Evolutionary conservation across 2,888 invertebrate species (phyloP), one percentile per base, ranked within the genome.

Genomic region (Norana najaformis): DNA sequence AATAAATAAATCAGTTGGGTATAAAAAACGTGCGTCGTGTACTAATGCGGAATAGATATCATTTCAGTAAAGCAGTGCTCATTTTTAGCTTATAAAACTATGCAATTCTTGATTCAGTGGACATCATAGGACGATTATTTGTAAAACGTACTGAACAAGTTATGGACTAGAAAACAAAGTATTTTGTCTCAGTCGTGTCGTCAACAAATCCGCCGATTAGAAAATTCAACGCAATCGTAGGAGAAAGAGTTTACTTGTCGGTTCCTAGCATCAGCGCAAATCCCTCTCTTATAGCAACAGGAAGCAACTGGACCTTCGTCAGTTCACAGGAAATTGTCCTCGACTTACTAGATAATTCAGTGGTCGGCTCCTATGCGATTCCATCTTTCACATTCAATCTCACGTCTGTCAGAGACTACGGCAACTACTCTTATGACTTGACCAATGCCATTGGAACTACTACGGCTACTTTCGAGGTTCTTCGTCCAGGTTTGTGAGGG

Each of bases 271-370:
- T n/a, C 8, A 69, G 69, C 30, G 30, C 69, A 11, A 0, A 69
- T 69, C 69, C 69, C n/a, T 1, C 8, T 69, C 30, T 69, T n/a
- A 6, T 69, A 69, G 8, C 69, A 69, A n/a, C n/a, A 69, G 69
- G n/a, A n/a, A 69, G n/a, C 69, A 69, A 69, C 69, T 69, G 69
- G 69, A 69, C 69, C n/a, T 69, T 69, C n/a, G 69, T 69, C 69
- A 69, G 11, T n/a, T n/a, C 69, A 13, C 69, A 16, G n/a, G 69
- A n/a, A n/a, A n/a, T 0, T 69, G 8, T n/a, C 69, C n/a, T 69
- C 1, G 69, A 69, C 69, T 6, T 69, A n/a, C 69, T n/a, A 69
- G 69, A 69, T 11, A 11, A n/a, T 11, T 69, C 69, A n/a, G n/a
- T 69, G 30, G n/a, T n/a, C 69, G 69, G 69, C 8, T 1, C n/a